phyloP scores from a whole-genome alignment of 2,888 invertebrate genomes.

The Phaedon cochleariae region DNA sequence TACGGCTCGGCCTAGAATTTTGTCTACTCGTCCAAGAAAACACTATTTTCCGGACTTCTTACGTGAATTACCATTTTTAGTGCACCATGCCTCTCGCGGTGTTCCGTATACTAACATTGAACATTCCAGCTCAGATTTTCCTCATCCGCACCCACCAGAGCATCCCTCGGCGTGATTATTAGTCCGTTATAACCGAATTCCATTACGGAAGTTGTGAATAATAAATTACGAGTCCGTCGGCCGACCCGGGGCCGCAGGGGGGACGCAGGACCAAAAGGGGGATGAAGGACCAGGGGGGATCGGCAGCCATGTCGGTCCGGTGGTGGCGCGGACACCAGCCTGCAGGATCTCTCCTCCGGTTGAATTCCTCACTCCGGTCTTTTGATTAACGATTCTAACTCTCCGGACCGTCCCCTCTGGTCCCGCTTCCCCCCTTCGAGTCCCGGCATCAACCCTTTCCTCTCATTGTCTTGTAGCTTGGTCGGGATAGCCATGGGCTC shows the following conservation, averaged over 20 bases:
- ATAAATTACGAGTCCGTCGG: conserved; percentile 56
- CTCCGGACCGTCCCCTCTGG: conserved; percentile 32
- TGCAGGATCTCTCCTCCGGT: conserved; percentile 43
- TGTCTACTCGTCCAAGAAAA: too few relatives aligned
- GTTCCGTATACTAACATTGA: too few relatives aligned
- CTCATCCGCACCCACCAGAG: background rate
- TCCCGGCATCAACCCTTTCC: conserved; percentile 26
- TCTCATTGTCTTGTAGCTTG: conserved; percentile 37
- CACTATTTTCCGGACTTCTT: too few relatives aligned
- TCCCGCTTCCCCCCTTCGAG: background rate
- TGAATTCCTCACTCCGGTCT: conserved; percentile 43
- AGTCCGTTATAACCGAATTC: conserved; percentile 57
- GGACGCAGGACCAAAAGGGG: conserved; percentile 56
- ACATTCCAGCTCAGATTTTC: background rate
- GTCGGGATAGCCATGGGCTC: conserved; percentile 37
- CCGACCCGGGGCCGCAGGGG: conserved; percentile 40
- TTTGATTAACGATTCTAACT: conserved; percentile 58
- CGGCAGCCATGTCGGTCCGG: conserved; percentile 68
- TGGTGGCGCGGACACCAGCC: conserved; percentile 62
- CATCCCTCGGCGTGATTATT: conserved; percentile 47
- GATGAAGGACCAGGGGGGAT: conserved; percentile 57
- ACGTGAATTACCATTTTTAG: too few relatives aligned
- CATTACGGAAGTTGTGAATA: conserved; percentile 59
- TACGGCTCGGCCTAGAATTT: too few relatives aligned
- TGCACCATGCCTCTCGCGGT: too few relatives aligned